Evolutionary conservation across 2,797 vertebrate genomes (phyloP).

Genomic region (Protosalanx chinensis): DNA sequence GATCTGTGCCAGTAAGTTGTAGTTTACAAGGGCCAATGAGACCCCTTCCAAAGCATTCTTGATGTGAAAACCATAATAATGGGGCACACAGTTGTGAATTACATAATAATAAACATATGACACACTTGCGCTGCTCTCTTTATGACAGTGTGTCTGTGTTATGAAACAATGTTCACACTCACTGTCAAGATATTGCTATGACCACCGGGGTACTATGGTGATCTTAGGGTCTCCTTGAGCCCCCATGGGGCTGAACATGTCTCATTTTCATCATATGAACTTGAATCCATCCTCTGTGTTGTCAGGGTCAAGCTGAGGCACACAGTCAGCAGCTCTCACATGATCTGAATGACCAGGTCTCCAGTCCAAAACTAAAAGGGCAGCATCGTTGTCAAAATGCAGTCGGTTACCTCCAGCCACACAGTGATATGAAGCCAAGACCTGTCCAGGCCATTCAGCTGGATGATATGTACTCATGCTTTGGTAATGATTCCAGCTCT

Average conservation of each 20-base stretch:
- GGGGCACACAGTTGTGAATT: constrained; percentile 26
- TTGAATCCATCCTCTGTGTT: neutral
- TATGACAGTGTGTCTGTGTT: constrained; percentile 43
- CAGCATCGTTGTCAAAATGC: neutral
- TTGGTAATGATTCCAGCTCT: too few relatives aligned
- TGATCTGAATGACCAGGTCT: neutral
- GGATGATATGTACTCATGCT: too few relatives aligned
- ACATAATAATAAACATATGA: constrained; percentile 20
- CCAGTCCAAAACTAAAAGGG: neutral
- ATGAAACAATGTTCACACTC: constrained; percentile 49
- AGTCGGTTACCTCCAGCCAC: neutral
- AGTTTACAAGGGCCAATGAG: neutral
- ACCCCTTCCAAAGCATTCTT: constrained; percentile 20
- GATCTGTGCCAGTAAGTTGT: too few relatives aligned
- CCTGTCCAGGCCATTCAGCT: too few relatives aligned
- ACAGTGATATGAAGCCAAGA: neutral
- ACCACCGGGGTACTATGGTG: constrained; percentile 58
- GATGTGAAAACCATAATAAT: neutral
- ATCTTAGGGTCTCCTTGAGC: constrained; percentile 26
- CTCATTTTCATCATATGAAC: too few relatives aligned
- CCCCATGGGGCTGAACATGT: neutral
- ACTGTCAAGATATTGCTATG: constrained; percentile 53
- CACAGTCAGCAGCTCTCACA: neutral
- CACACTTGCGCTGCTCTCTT: constrained; percentile 14
- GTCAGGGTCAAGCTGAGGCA: constrained; percentile 17